Evolutionary conservation across 2,888 invertebrate genomes (phyloP).

Genomic region (Tetrapedia diversipes): DNA sequence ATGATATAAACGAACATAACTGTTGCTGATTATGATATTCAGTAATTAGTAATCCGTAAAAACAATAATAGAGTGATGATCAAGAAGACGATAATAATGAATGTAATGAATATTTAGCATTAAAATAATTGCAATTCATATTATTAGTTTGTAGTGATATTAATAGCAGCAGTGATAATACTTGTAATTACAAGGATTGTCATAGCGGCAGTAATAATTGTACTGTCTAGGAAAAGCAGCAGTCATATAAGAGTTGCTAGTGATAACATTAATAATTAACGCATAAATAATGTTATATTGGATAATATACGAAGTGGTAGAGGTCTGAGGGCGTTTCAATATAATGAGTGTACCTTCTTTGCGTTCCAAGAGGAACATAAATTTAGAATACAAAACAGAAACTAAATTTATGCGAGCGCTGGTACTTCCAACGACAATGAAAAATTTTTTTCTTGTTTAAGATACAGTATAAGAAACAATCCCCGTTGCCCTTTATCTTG

Average conservation of each 20-base stretch:
- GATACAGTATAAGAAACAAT: constrained; percentile 29
- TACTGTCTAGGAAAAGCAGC: constrained; percentile 19
- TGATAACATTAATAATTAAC: constrained; percentile 31
- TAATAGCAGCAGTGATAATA: constrained; percentile 36
- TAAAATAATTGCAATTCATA: constrained; percentile 41
- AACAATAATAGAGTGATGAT: constrained; percentile 49
- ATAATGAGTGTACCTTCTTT: constrained; percentile 43
- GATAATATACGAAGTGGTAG: constrained; percentile 8
- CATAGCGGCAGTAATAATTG: constrained; percentile 17
- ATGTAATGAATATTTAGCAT: constrained; percentile 41
- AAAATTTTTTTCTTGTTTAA: constrained; percentile 7
- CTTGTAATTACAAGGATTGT: constrained; percentile 11
- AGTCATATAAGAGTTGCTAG: constrained; percentile 37
- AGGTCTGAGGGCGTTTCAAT: constrained; percentile 54
- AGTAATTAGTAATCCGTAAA: constrained; percentile 55
- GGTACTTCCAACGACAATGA: constrained; percentile 50
- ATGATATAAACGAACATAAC: constrained; percentile 25
- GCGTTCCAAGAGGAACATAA: constrained; percentile 40
- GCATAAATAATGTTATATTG: constrained; percentile 22
- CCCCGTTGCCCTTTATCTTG: constrained; percentile 32
- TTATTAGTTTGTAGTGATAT: constrained; percentile 34
- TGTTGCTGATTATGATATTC: constrained; percentile 43
- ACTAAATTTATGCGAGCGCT: constrained; percentile 44
- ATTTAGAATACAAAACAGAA: constrained; percentile 40
- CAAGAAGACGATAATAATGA: constrained; percentile 47